Evolutionary conservation across 1,140 invertebrate genomes (phyloP), one percentile per base, ranked within the genome.

Genomic region (Samia ricini): DNA sequence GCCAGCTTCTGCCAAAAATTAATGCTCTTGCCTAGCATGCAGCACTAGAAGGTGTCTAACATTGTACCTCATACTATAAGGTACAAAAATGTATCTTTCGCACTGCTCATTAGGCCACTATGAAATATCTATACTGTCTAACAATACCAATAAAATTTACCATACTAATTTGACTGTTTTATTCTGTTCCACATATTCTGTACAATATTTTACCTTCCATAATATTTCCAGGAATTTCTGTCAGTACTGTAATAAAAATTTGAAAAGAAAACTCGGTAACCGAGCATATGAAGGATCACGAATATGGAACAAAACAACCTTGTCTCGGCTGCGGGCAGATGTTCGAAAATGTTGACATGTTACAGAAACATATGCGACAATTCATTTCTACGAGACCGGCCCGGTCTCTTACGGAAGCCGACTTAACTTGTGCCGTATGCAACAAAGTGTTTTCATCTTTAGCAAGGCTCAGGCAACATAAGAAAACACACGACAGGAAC

Each of bases 201-300:
- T n/a, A n/a, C n/a, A n/a, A n/a, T n/a, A n/a, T n/a, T n/a, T n/a
- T n/a, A n/a, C n/a, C 24, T 4, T 26, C 24, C 24, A 4, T 3
- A 4, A 15, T 20, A 2, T 50, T 50, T 50, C 8, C 48, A 50
- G 48, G n/a, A 20, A 50, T 8, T 50, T 50, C 48, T 50, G 48
- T 18, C 48, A 50, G n/a, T 50, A 19, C n/a, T 50, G 48, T 20
- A 50, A 50, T n/a, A 50, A 10, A 50, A 50, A 50, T 50, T 50
- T 20, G 6, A 4, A 50, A 1, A n/a, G 36, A 15, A n/a, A 50
- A 15, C 10, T 19, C n/a, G 8, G 7, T 50, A 6, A 50, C 6
- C n/a, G n/a, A 8, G 6, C 48, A 50, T n/a, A 50, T 50, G n/a
- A 20, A 50, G n/a, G 48, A 50, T n/a, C 48, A 50, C n/a, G 20